Conservation (phyloP, 2,888 invertebrate genomes). For the Nemotelus nigrinus region DNA sequence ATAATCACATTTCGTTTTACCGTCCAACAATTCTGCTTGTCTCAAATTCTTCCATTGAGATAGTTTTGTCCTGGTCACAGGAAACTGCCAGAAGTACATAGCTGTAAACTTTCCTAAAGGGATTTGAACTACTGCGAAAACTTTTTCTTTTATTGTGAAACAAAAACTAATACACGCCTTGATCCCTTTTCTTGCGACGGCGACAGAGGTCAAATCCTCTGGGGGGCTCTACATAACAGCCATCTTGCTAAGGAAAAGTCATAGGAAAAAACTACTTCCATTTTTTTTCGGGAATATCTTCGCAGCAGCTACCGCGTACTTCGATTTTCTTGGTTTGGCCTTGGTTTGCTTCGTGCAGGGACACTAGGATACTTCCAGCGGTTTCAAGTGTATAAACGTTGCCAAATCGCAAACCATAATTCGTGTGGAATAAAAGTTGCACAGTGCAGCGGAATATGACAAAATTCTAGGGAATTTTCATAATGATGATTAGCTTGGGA, state of each 20-base stretch:
- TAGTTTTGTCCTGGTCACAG: not conserved
- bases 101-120: conserved; percentile 21
- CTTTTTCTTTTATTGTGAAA: conserved; percentile 19
- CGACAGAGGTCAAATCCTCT: not conserved
- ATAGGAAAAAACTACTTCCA: conserved; percentile 14
- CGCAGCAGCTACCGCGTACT: conserved; percentile 16
- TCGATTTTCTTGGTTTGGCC: conserved; percentile 24
- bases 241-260: conserved; percentile 5
- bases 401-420: conserved; percentile 40
- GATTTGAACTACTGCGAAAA: conserved; percentile 15
- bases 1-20: conserved; percentile 26
- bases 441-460: conserved; percentile 18
- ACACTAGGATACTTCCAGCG: conserved; percentile 17
- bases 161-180: conserved; percentile 9
- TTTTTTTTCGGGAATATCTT: not conserved
- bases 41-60: not conserved
- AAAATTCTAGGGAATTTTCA: not conserved
- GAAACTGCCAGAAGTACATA: not conserved
- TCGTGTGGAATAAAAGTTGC: conserved; percentile 28
- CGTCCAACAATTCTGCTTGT: not conserved
- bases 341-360: not conserved
- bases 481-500: conserved; percentile 11
- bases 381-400: conserved; percentile 32
- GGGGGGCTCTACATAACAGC: not conserved
- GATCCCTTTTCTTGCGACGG: not conserved